Conservation (phyloP, 2,113 vertebrate species). For the Crotophaga sulcirostris region DNA sequence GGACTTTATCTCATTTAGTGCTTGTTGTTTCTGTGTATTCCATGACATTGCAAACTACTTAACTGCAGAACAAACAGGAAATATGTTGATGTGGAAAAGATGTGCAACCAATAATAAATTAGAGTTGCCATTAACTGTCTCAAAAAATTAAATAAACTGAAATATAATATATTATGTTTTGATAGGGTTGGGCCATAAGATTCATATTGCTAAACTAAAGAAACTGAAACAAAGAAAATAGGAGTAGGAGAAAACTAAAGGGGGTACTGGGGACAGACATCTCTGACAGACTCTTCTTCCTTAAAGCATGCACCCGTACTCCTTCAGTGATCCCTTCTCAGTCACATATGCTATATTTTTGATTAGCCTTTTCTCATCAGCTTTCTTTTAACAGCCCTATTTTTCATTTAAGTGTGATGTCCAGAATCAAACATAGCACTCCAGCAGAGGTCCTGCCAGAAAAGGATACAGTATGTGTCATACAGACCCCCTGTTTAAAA, state of each 20-base stretch:
- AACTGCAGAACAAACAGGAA: neutral
- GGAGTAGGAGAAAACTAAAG: neutral
- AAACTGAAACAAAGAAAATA: neutral
- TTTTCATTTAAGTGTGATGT: neutral
- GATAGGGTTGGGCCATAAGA: neutral
- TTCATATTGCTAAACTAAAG: neutral
- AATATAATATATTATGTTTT: neutral
- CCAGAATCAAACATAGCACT: neutral
- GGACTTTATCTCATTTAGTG: neutral
- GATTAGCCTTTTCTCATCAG: neutral
- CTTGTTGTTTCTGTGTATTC: neutral
- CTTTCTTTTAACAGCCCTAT: neutral
- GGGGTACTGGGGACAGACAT: neutral
- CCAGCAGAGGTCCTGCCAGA: neutral
- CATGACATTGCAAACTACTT: neutral
- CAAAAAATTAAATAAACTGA: neutral
- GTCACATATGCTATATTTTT: neutral
- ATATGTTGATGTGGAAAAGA: neutral
- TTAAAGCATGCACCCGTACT: neutral
- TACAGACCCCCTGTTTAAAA: neutral
- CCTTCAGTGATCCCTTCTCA: neutral
- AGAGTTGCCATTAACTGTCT: neutral
- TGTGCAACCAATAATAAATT: neutral
- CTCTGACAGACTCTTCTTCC: neutral
- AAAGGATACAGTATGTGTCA: neutral